Evolutionary conservation across 2,113 vertebrate species (phyloP), one percentile per base, ranked within the genome.

Genomic region (Nothoprocta pentlandii): DNA sequence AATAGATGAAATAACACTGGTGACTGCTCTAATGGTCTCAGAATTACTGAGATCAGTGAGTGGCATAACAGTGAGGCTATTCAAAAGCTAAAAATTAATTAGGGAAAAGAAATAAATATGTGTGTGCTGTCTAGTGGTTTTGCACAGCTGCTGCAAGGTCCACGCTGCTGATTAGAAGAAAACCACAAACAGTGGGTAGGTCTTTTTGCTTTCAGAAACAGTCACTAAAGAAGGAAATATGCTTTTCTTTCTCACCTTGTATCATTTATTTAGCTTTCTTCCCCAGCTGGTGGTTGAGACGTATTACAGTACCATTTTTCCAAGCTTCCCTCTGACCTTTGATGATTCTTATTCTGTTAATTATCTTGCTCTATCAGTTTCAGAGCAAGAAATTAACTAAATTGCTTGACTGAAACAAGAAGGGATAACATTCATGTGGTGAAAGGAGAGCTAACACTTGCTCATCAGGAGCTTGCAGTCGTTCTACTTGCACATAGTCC

Each of bases 101-200:
- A 62, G 12, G 3, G 13, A 49, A 68, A 87, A 87, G 30, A 56
- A 77, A 82, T 26, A 80, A 49, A 22, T 26, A 74, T 2, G 0
- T 44, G 22, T 77, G 23, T 5, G 67, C 32, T 54, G 74, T 46
- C 75, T 93, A 79, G 34, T 26, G 85, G 66, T 80, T 78, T 80
- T 92, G 26, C 46, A 79, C 67, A 93, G 84, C 54, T 74, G 36
- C 63, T 77, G 13, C 17, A 32, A 36, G 3, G 13, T 62, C 41
- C 74, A 79, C 49, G 8, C 61, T 64, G 28, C 21, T 87, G 63
- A 83, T 93, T 91, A 87, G 36, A 77, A 87, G 39, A 56, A 89
- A 95, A 84, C 54, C 32, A 46, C 9, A 51, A 85, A 73, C 53
- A 92, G 41, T 59, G 81, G 41, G 66, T 63, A 76, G 8, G 21